phyloP scores from a whole-genome alignment of 2,888 invertebrate genomes.

The Syritta pipiens region DNA sequence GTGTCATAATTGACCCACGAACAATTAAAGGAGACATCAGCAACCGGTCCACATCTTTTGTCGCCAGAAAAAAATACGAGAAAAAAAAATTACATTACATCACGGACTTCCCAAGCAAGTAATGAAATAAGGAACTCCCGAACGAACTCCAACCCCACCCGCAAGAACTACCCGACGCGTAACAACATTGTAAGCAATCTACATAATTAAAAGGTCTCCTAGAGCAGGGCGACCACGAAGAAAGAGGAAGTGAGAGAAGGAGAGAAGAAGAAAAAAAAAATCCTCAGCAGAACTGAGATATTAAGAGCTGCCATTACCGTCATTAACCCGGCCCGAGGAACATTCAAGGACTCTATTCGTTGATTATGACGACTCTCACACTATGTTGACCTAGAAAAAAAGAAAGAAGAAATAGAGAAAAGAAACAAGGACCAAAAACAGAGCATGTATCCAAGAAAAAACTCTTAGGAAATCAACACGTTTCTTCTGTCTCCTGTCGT shows the following conservation, averaged over 20 bases:
- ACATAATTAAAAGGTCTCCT: slow-evolving; percentile 3
- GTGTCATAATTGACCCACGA: too few relatives aligned
- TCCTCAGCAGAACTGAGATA: not conserved
- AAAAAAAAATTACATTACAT: too few relatives aligned
- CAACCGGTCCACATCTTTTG: too few relatives aligned
- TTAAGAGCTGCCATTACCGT: slow-evolving; percentile 10
- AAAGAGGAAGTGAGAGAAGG: not conserved
- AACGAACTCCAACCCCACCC: too few relatives aligned
- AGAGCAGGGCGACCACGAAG: not conserved
- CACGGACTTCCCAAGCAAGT: too few relatives aligned
- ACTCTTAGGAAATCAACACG: slow-evolving; percentile 33
- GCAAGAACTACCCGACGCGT: too few relatives aligned
- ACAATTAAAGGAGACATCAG: too few relatives aligned
- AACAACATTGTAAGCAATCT: too few relatives aligned
- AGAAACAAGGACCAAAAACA: not conserved
- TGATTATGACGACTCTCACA: slow-evolving; percentile 2
- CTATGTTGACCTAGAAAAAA: slow-evolving; percentile 2
- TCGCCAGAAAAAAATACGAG: too few relatives aligned
- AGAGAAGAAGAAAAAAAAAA: too few relatives aligned
- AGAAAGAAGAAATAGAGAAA: too few relatives aligned
- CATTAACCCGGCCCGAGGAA: not conserved
- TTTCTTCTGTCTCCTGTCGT: slow-evolving; percentile 27
- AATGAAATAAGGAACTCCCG: too few relatives aligned
- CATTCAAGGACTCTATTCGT: not conserved
- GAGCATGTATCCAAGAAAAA: not conserved